A percentile compares a stretch with the other conserved stretches of the same genome.
Conservation (phyloP, 2,113 vertebrate species). For the Prietella phreatophila region DNA sequence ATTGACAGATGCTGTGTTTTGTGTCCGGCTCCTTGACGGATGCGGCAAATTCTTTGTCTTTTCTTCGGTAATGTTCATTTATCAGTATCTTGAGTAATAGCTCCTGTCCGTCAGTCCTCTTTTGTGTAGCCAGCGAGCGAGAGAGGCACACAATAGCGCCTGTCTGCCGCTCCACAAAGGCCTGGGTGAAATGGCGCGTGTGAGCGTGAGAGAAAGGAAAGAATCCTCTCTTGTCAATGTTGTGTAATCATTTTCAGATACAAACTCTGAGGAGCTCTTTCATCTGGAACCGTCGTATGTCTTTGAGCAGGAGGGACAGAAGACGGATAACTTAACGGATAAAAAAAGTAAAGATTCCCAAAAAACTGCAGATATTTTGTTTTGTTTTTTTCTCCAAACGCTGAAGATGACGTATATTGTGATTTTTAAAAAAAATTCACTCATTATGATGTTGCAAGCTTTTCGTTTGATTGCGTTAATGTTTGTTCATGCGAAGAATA, state of each 20-base stretch:
- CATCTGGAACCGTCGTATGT: constrained; percentile 35
- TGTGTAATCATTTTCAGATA: constrained; percentile 55
- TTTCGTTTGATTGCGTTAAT: too few relatives aligned
- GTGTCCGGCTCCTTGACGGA: constrained; percentile 9
- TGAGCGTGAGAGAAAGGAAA: constrained; percentile 36
- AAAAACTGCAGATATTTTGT: background rate
- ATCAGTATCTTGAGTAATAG: constrained; percentile 47
- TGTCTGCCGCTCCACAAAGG: constrained; percentile 66
- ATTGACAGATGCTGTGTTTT: constrained; percentile 32
- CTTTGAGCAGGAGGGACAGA: constrained; percentile 10
- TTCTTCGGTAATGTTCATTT: constrained; percentile 42
- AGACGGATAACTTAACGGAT: background rate
- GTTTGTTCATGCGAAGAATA: too few relatives aligned
- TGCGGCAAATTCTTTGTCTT: background rate
- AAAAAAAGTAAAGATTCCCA: background rate
- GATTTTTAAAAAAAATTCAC: too few relatives aligned
- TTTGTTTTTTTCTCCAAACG: too few relatives aligned
- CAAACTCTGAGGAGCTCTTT: constrained; percentile 49
- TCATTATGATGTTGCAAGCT: background rate
- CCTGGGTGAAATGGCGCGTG: constrained; percentile 59
- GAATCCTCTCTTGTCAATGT: constrained; percentile 43
- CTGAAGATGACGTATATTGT: background rate
- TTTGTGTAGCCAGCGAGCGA: constrained; percentile 49
- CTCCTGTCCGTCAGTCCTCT: constrained; percentile 36
- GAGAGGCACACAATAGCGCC: constrained; percentile 63